Base-by-base conservation (phyloP, 2,797 vertebrate species). In the Xiphophorus birchmanni region DNA sequence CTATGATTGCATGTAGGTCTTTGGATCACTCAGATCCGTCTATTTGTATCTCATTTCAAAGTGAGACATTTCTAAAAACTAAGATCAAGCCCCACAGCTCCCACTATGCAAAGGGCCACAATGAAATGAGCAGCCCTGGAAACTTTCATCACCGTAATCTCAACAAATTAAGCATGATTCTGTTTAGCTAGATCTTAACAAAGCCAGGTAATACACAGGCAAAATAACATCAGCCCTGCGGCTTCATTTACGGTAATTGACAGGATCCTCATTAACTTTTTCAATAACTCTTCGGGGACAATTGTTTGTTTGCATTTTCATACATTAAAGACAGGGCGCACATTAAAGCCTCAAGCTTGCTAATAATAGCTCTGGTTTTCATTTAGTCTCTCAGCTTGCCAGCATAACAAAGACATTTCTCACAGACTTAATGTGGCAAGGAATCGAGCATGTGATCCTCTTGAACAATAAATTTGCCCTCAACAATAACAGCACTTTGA, bases 221-320 rank as follows among this genome's bases (percentile, higher is more conserved):
- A 79, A 48, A 76, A 77, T 75, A 67, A 73, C 86, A 81, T 79
- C 76, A 85, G 69, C 73, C 74, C 44, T 50, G 32, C 15, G 56
- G n/a, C 58, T 78, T 44, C 74, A 82, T 42, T 44, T 80, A 32
- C 32, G 32, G 32, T 32, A 77, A 84, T 40, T 84, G 79, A 78
- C 76, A 84, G 76, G 65, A 81, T 80, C 65, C 86, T 86, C 71
- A 83, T 77, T 86, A 80, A 77, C 42, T 76, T 72, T 79, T 78
- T 81, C 23, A 79, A 47, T 37, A 29, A 44, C 29, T 82, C 63
- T 35, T 78, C 32, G 18, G 76, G 63, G 15, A 73, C 54, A 45
- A 50, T 74, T 71, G 79, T 82, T 67, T 18, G 60, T 65, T 74
- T 74, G 32, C 40, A 69, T 86, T 79, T 79, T 83, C n/a, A 73